Base-by-base conservation (phyloP, 92 coral and sea anemone species). In the Galaxea fascicularis region DNA sequence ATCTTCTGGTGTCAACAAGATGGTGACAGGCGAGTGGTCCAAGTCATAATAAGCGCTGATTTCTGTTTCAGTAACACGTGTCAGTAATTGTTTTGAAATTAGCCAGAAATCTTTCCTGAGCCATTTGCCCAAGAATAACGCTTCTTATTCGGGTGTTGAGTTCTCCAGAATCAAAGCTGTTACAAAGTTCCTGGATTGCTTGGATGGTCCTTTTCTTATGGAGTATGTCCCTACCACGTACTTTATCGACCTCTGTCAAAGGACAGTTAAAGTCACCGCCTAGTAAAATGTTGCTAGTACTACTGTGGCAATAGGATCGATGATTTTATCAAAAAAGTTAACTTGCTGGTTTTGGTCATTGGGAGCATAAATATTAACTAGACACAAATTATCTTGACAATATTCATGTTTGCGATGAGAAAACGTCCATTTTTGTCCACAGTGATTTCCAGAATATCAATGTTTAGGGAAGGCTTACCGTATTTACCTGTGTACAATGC, bases 51-150 rank as follows among this genome's bases (percentile, higher is more conserved):
- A 83, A 15, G 65, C 45, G 24, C 8, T 73, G 25, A 60, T 63
- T 30, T 63, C 88, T n/a, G 88, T 57, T 60, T 74, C 65, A 15
- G 52, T n/a, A n/a, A n/a, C n/a, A n/a, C n/a, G n/a, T n/a, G n/a
- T n/a, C n/a, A n/a, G n/a, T n/a, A n/a, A n/a, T n/a, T n/a, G n/a
- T n/a, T n/a, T n/a, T n/a, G n/a, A n/a, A n/a, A n/a, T n/a, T n/a
- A n/a, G n/a, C n/a, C n/a, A n/a, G n/a, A n/a, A n/a, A n/a, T n/a
- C n/a, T n/a, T n/a, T n/a, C n/a, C n/a, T n/a, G n/a, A n/a, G n/a
- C n/a, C n/a, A n/a, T n/a, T n/a, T n/a, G n/a, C n/a, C n/a, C n/a
- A n/a, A n/a, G n/a, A n/a, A n/a, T n/a, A n/a, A n/a, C n/a, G n/a
- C n/a, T n/a, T n/a, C n/a, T n/a, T n/a, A n/a, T n/a, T n/a, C n/a